Conservation (phyloP, 2,113 vertebrate species). For the Coregonus clupeaformis region DNA sequence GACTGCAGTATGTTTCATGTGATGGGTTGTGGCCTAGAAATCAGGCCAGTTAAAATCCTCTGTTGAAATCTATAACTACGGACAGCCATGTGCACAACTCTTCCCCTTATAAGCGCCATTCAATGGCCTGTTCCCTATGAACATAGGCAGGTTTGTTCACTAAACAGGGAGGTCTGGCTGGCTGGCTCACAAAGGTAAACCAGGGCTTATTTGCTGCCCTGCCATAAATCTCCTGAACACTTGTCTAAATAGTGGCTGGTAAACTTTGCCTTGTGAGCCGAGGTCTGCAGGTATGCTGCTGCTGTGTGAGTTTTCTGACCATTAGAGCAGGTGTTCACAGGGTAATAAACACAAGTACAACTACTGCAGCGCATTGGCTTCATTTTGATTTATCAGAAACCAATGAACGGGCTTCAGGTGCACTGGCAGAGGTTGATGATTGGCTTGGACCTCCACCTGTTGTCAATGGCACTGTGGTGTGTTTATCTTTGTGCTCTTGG, state of each 20-base stretch:
- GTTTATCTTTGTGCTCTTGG: conserved; percentile 22
- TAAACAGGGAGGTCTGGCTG: conserved; percentile 40
- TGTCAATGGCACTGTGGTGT: conserved; percentile 19
- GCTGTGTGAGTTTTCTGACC: background rate
- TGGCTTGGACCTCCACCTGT: conserved; percentile 31
- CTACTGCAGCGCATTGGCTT: too few relatives aligned
- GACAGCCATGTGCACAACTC: background rate
- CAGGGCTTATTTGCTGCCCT: conserved; percentile 45
- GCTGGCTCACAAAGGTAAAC: conserved; percentile 20
- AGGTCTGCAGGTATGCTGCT: conserved; percentile 17
- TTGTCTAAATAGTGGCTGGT: conserved; percentile 40
- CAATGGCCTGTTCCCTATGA: conserved; percentile 12
- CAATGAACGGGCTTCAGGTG: conserved; percentile 26
- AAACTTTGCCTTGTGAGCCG: conserved; percentile 30
- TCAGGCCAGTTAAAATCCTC: too few relatives aligned
- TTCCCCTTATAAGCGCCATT: conserved; percentile 22
- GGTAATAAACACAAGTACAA: conserved; percentile 25
- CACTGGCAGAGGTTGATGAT: conserved; percentile 19
- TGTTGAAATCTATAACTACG: too few relatives aligned
- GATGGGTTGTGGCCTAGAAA: background rate
- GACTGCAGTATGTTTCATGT: background rate
- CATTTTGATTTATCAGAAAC: conserved; percentile 57
- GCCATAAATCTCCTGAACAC: conserved; percentile 34
- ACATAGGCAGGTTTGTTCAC: conserved; percentile 21
- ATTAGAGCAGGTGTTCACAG: conserved; percentile 44